A percentile compares a stretch with the other conserved stretches of the same genome.
These are phyloP conservation scores for Polyommatus icarus DNA, from an alignment of 2,888 invertebrate genomes.

Conservation along the genomic window DNA sequence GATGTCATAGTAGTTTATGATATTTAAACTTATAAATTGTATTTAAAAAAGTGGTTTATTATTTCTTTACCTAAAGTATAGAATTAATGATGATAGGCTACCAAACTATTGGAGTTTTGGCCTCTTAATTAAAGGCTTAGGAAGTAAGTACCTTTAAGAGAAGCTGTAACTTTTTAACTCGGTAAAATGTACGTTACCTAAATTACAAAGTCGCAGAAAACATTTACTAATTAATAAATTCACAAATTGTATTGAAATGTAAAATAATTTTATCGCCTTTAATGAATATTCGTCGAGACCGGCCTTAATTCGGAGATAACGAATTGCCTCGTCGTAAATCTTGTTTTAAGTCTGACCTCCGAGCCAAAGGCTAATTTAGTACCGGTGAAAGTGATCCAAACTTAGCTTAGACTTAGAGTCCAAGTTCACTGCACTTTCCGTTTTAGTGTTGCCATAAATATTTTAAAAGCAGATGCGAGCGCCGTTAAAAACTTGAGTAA, in stretches of 20 bases:
- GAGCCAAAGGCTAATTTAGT: not conserved
- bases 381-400: slow-evolving; percentile 1
- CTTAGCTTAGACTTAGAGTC: slow-evolving; percentile 18
- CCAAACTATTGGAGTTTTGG: too few relatives aligned
- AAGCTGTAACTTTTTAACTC: not conserved
- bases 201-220: not conserved
- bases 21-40: not conserved
- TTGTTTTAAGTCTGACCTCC: slow-evolving; percentile 13
- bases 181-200: not conserved
- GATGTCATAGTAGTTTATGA: too few relatives aligned
- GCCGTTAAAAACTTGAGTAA: slow-evolving; percentile 10
- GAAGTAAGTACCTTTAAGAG: not conserved
- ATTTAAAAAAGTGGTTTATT: too few relatives aligned
- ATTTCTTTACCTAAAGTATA: too few relatives aligned
- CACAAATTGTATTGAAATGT: not conserved
- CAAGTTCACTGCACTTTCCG: slow-evolving; percentile 10
- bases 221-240: not conserved
- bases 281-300: not conserved
- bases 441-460: slow-evolving; percentile 9
- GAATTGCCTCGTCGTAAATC: slow-evolving; percentile 5
- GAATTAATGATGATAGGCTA: too few relatives aligned
- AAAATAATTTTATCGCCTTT: not conserved
- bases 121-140: too few relatives aligned
- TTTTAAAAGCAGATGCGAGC: slow-evolving; percentile 14
- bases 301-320: slow-evolving; percentile 6